Evolutionary conservation across 2,113 vertebrate genomes (phyloP).

Genomic region (Paralichthys olivaceus): DNA sequence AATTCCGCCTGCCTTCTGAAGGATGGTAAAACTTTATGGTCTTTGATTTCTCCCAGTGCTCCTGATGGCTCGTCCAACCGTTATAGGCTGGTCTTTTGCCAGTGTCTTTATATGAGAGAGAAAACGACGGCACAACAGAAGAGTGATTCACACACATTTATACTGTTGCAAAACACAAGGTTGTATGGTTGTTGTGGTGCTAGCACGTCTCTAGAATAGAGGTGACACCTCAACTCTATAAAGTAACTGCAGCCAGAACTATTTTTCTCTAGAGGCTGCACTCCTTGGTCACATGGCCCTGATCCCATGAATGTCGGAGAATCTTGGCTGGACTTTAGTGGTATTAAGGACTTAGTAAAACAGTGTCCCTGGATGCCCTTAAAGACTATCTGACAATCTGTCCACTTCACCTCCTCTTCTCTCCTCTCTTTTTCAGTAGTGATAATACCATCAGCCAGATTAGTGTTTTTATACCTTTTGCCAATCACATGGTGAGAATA

Average conservation of each 20-base stretch:
- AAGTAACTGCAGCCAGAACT: slow-evolving; percentile 20
- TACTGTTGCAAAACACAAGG: background rate
- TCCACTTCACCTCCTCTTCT: slow-evolving; percentile 43
- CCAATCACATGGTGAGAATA: background rate
- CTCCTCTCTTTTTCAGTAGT: slow-evolving; percentile 1
- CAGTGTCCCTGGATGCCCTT: slow-evolving; percentile 38
- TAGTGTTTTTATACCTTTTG: background rate
- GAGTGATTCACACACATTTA: no score
- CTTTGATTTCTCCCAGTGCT: background rate
- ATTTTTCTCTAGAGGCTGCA: background rate
- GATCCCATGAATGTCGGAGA: slow-evolving; percentile 40
- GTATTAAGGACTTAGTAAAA: slow-evolving; percentile 57
- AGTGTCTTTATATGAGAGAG: background rate
- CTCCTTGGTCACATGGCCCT: background rate
- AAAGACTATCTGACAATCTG: slow-evolving; percentile 56
- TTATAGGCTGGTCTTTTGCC: no score
- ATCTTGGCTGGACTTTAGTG: slow-evolving; percentile 46
- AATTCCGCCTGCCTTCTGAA: no score
- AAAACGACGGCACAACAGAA: no score
- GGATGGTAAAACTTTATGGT: no score
- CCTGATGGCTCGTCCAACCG: background rate
- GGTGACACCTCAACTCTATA: background rate
- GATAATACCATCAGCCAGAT: background rate
- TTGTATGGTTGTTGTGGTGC: background rate
- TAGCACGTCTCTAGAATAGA: background rate